Conservation (phyloP, 2,113 vertebrate species). For the Anguilla rostrata region DNA sequence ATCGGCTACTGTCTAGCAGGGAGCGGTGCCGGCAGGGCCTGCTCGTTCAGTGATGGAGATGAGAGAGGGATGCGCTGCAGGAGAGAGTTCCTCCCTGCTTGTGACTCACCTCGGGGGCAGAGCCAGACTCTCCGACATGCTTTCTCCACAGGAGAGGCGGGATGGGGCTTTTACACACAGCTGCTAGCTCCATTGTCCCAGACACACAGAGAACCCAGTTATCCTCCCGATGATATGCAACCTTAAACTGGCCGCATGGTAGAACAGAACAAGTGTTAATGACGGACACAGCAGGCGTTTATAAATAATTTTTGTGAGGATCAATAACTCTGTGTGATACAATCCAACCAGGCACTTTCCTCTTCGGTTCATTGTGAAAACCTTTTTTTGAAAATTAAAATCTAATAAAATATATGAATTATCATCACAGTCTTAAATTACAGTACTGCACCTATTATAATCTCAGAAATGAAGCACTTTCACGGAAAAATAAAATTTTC, state of each 20-base stretch:
- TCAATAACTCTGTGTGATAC: too few relatives aligned
- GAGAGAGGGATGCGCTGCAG: neutral
- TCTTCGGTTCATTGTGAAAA: too few relatives aligned
- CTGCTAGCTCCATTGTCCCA: neutral
- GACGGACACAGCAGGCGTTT: neutral
- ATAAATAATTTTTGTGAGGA: too few relatives aligned
- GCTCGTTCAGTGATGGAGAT: neutral
- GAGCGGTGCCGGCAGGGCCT: neutral
- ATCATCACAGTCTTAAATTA: too few relatives aligned
- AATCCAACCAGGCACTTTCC: too few relatives aligned
- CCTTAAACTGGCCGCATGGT: neutral
- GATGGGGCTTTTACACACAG: neutral
- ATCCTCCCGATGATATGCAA: neutral
- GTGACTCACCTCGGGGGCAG: neutral
- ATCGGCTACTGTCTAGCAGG: neutral
- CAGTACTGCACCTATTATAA: too few relatives aligned
- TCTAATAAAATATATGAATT: too few relatives aligned
- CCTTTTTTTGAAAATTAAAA: too few relatives aligned
- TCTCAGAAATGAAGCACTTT: too few relatives aligned
- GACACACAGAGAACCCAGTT: neutral
- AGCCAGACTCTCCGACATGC: neutral
- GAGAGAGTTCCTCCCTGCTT: neutral
- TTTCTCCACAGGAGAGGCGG: too few relatives aligned
- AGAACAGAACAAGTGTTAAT: neutral
- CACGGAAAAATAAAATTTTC: too few relatives aligned